phyloP scores from a whole-genome alignment of 2,113 vertebrate species.

The Calyptomena viridis region DNA sequence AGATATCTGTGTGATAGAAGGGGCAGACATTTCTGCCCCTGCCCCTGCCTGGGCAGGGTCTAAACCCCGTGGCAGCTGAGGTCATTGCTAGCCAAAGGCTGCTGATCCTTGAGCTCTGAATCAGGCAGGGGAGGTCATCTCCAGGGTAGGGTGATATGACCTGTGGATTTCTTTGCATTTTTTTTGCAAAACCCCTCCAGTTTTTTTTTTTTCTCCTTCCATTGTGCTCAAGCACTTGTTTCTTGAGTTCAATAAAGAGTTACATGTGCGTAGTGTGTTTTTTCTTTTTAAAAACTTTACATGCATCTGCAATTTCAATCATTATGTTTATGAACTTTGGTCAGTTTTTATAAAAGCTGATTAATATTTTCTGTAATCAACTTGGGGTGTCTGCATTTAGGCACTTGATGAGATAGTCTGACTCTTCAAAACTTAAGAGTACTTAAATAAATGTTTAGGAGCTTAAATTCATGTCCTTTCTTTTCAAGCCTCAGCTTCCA shows the following conservation, averaged over 20 bases:
- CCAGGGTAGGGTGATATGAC: not conserved
- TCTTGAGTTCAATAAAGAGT: not conserved
- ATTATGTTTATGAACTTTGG: not conserved
- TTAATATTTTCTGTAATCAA: not conserved
- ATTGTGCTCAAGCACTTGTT: not conserved
- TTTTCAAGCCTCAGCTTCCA: not conserved
- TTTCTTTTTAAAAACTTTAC: not conserved
- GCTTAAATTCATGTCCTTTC: not conserved
- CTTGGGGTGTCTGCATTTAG: not conserved
- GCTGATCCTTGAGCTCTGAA: conserved; percentile 58
- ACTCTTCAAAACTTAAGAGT: not conserved
- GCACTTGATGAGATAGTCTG: not conserved
- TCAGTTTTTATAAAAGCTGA: not conserved
- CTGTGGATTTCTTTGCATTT: not conserved
- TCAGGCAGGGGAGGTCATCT: not conserved
- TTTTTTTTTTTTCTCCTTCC: not conserved
- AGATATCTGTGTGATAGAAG: conserved; percentile 21
- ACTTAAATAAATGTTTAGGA: not conserved
- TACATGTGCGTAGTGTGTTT: rapidly evolving
- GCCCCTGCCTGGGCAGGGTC: conserved; percentile 13
- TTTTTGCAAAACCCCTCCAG: not conserved
- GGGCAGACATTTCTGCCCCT: not conserved
- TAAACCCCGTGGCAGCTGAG: conserved; percentile 3
- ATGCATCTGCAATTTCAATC: not conserved
- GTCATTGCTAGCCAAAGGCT: conserved; percentile 7